Base-by-base conservation (phyloP, 2,888 invertebrate species). In the Copidosoma aretas region DNA sequence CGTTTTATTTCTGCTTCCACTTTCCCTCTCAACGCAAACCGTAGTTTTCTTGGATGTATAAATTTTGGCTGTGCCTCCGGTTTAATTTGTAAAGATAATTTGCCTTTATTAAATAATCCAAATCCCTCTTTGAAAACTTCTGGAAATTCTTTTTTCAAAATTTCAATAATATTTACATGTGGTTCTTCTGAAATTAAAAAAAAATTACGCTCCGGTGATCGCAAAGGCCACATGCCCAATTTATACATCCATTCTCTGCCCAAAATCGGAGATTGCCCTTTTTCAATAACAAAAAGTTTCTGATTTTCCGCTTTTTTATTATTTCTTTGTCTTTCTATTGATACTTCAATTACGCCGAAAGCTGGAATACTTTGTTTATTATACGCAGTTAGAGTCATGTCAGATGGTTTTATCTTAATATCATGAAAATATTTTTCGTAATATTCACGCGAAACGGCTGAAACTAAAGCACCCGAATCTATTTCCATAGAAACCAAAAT, bases 31-130 rank as follows among this genome's bases (percentile, higher is more conserved):
- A 72, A 19, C 5, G 71, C 68, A 62, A 62, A 39, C 19, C 41
- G 15, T 32, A 62, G 19, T 54, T 62, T 62, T 10, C 49, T 24
- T n/a, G 62, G 53, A 17, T 53, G 22, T 24, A 54, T 12, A 41
- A 62, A 62, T 53, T 54, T 62, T 8, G 62, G 62, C 22, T 39
- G 15, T 1, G 62, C 25, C 14, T 22, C n/a, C 41, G 39, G 14
- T 25, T 53, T 53, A 25, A 62, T 12, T 41, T 54, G 41, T 43
- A 54, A 53, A 49, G 17, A 19, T 3, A 53, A 19, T 2, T 14
- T 22, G 10, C 54, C 64, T 57, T 65, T 71, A 0, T 58, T 72
- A 52, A 62, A 72, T 10, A 54, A 64, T 10, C 70, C 68, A 15
- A 72, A 22, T 1, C 67, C 72, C 1, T 63, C 41, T 19, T 58